Conservation (phyloP, 2,888 invertebrate species). For the Rhopalosiphum nymphaeae region DNA sequence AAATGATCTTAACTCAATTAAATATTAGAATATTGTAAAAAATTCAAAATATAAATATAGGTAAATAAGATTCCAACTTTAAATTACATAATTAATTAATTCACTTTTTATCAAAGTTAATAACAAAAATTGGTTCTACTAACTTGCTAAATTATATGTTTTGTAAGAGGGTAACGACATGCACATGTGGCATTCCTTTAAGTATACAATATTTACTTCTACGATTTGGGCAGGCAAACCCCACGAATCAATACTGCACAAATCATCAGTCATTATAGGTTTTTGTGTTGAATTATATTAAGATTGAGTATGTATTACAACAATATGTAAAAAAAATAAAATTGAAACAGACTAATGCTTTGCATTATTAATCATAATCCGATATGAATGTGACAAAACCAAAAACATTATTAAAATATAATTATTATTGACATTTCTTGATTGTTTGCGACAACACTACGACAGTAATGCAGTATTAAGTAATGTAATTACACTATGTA, state of each 20-base stretch:
- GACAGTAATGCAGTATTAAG: neutral
- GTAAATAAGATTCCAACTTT: neutral
- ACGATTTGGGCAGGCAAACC: constrained; percentile 58
- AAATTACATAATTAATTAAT: neutral
- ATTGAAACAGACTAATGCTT: neutral
- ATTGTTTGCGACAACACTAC: neutral
- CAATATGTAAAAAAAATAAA: neutral
- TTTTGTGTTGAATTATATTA: neutral
- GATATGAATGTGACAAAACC: neutral
- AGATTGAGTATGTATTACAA: neutral
- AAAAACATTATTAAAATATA: neutral
- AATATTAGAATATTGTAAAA: neutral
- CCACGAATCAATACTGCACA: constrained; percentile 48
- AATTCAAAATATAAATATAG: neutral
- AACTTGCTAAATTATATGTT: neutral
- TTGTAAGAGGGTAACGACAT: neutral
- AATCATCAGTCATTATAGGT: constrained; percentile 9
- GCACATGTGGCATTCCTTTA: neutral
- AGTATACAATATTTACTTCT: constrained; percentile 40
- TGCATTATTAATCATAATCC: neutral
- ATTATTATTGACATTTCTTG: neutral
- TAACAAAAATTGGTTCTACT: neutral
- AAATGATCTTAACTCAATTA: neutral
- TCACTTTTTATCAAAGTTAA: neutral
- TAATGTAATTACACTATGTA: too few species aligned